These are phyloP conservation scores for Steinernema hermaphroditum DNA, from an alignment of 2,888 invertebrate species.

Conservation along the genomic window DNA sequence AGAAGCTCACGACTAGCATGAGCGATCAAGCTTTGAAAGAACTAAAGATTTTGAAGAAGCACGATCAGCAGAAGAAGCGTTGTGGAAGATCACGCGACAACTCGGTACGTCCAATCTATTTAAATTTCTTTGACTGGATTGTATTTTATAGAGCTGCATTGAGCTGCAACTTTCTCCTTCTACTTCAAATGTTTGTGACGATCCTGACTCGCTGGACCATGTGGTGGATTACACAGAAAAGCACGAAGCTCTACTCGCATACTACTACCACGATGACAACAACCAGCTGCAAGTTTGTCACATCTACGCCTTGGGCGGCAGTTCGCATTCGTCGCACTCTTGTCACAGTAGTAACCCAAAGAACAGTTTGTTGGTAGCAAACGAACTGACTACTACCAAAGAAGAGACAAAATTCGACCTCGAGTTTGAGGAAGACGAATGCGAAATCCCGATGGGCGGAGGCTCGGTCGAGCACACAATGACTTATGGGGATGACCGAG, in stretches of 20 bases:
- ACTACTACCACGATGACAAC: conserved; percentile 85
- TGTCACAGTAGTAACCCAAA: conserved; percentile 12
- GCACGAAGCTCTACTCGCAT: conserved; percentile 86
- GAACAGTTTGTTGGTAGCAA: background rate
- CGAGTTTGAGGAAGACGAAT: conserved; percentile 27
- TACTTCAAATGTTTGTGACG: conserved; percentile 35
- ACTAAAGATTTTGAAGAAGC: conserved; percentile 2
- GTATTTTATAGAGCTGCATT: background rate
- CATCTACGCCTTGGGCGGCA: conserved; percentile 39
- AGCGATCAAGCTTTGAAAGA: conserved; percentile 22
- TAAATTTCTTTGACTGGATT: no score
- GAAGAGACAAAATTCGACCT: conserved; percentile 12
- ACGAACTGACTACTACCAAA: background rate
- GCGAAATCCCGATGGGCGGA: background rate
- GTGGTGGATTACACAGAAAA: conserved; percentile 77
- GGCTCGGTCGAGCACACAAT: background rate
- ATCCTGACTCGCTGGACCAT: conserved; percentile 72
- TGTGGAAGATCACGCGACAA: background rate
- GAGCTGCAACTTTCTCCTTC: background rate
- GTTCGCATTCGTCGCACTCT: conserved; percentile 7
- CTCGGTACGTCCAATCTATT: background rate
- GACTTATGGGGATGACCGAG: conserved; percentile 28
- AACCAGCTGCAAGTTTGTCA: conserved; percentile 47
- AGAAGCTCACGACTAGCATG: background rate
- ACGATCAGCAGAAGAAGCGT: background rate